Percentiles rank a stretch among this genome's conserved stretches.
Evolutionary conservation across 1,140 invertebrate species (phyloP).

Genomic region (Atopsyche davidsoni): DNA sequence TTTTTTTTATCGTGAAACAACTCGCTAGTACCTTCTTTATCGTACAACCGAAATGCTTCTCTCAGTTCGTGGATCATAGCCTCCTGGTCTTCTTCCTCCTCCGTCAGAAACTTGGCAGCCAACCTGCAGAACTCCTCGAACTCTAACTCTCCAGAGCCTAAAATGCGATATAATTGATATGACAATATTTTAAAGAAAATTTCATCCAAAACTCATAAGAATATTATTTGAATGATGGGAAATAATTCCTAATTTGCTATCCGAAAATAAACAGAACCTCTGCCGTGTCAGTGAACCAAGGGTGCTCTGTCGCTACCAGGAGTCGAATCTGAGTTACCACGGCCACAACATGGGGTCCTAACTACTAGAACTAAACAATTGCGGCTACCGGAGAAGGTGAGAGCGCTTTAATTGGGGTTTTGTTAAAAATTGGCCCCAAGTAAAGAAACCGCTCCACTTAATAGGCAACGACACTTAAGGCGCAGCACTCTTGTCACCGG

Average conservation of each 20-base stretch:
- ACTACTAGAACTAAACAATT: too few relatives aligned
- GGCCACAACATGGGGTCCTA: too few relatives aligned
- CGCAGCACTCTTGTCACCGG: too few relatives aligned
- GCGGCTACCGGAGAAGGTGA: constrained; percentile 6
- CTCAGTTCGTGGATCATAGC: constrained; percentile 67
- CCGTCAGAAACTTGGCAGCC: constrained; percentile 54
- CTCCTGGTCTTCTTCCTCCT: constrained; percentile 63
- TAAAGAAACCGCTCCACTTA: too few relatives aligned
- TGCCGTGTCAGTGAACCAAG: constrained; percentile 4
- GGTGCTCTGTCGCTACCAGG: too few relatives aligned
- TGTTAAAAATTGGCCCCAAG: too few relatives aligned
- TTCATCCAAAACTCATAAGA: not conserved
- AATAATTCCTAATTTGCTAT: too few relatives aligned
- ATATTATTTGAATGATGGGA: not conserved
- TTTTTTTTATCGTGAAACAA: constrained; percentile 3
- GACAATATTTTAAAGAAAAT: constrained; percentile 4
- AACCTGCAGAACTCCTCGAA: constrained; percentile 54
- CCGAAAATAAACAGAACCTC: constrained; percentile 3
- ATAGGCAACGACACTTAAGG: too few relatives aligned
- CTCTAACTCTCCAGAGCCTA: constrained; percentile 49
- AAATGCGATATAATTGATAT: too few relatives aligned
- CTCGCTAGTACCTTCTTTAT: constrained; percentile 58
- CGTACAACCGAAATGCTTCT: constrained; percentile 76
- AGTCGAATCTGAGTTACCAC: too few relatives aligned
- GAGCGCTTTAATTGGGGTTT: not conserved